These are phyloP conservation scores for Pyrrhosoma nymphula DNA, from an alignment of 2,888 invertebrate species.

Conservation along the genomic window DNA sequence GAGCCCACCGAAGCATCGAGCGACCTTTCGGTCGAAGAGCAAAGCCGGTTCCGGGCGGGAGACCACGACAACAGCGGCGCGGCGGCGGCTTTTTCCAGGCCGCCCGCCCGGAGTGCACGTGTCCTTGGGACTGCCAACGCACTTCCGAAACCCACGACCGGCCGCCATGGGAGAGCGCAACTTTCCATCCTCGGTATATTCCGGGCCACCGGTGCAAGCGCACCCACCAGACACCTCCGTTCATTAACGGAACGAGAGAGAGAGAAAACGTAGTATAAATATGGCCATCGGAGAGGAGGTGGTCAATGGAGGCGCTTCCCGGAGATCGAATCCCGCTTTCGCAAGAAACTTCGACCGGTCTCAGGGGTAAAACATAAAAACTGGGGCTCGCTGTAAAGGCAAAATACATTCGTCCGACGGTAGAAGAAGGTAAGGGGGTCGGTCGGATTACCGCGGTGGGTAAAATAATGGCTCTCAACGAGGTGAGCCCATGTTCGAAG, in stretches of 20 bases:
- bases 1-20: no score
- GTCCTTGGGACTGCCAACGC: not conserved
- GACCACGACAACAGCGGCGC: not conserved
- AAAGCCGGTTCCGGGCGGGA: not conserved
- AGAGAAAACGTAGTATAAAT: not conserved
- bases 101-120: not conserved
- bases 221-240: not conserved
- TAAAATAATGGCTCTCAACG: no score
- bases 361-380: no score
- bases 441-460: no score
- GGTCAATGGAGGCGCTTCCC: not conserved
- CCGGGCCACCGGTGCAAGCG: slow-evolving; percentile 48
- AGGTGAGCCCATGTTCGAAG: no score
- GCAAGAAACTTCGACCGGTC: no score
- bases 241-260: slow-evolving; percentile 19
- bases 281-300: no score
- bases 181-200: slow-evolving; percentile 51
- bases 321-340: not conserved
- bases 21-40: not conserved
- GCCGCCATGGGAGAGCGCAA: slow-evolving; percentile 6
- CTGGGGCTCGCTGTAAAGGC: no score
- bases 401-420: no score
- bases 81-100: not conserved
- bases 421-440: no score
- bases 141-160: slow-evolving; percentile 11